phyloP scores from a whole-genome alignment of 2,888 invertebrate genomes.

The Gastracanthus pulcherrimus region DNA sequence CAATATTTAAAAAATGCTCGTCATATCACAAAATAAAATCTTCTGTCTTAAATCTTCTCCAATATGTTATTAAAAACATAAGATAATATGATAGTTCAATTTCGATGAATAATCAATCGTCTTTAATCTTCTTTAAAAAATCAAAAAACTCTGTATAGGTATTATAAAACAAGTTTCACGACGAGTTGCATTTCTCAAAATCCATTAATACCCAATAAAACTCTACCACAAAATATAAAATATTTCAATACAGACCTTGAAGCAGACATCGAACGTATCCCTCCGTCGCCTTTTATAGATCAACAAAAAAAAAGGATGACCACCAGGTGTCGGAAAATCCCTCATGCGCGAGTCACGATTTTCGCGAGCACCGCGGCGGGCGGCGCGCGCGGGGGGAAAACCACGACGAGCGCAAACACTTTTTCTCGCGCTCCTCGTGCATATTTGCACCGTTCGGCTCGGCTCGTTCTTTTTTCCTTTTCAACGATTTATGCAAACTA shows the following conservation, averaged over 20 bases:
- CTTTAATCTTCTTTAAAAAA: neutral
- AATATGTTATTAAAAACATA: no score
- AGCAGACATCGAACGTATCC: neutral
- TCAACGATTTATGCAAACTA: conserved; percentile 16
- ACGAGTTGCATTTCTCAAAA: neutral
- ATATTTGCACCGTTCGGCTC: neutral
- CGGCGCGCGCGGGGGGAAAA: neutral
- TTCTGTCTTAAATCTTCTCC: no score
- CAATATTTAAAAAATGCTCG: no score
- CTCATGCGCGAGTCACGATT: neutral
- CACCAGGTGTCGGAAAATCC: conserved; percentile 1
- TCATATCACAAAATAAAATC: no score
- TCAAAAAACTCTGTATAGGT: neutral
- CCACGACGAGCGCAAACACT: conserved; percentile 4
- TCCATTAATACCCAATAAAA: neutral
- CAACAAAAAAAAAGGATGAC: neutral
- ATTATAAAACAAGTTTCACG: neutral
- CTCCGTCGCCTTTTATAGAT: neutral
- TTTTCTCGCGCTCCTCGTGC: neutral
- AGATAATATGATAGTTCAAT: no score
- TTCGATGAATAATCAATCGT: neutral
- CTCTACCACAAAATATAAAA: neutral
- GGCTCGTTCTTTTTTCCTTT: neutral
- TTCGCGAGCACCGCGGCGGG: neutral
- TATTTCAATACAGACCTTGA: neutral